A percentile compares a stretch with the other conserved stretches of the same genome.
Evolutionary conservation across 1,140 invertebrate species (phyloP).

Genomic region (Batillaria attramentaria): DNA sequence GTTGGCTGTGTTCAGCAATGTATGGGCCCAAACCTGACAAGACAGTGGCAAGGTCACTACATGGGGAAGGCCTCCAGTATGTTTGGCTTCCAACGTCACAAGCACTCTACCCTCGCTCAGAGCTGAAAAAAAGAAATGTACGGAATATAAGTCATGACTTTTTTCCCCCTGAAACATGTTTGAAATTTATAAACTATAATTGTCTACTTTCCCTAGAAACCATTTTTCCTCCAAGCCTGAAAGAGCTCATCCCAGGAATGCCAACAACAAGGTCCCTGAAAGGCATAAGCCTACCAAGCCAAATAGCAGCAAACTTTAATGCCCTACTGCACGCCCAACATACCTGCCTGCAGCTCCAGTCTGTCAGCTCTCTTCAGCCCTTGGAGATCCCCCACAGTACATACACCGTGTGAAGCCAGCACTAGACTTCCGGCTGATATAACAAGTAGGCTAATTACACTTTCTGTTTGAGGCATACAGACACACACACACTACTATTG

Average conservation of each 20-base stretch:
- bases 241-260: background rate
- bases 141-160: too few species aligned
- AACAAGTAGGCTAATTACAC: too few species aligned
- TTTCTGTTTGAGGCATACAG: too few species aligned
- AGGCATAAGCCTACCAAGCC: background rate
- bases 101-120: slow-evolving; percentile 11
- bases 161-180: too few species aligned
- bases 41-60: slow-evolving; percentile 10
- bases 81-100: slow-evolving; percentile 16
- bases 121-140: slow-evolving; percentile 17
- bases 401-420: slow-evolving; percentile 19
- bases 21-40: slow-evolving; percentile 12
- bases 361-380: slow-evolving; percentile 15
- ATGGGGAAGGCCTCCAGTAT: slow-evolving; percentile 20
- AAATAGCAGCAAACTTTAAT: background rate
- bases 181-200: too few species aligned
- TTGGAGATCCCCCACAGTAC: slow-evolving; percentile 17
- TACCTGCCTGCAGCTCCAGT: slow-evolving; percentile 22
- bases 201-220: too few species aligned
- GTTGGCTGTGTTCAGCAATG: background rate
- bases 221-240: background rate
- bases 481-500: too few species aligned
- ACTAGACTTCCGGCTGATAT: slow-evolving; percentile 24
- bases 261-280: background rate
- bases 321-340: background rate